Evolutionary conservation across 2,797 vertebrate genomes (phyloP).

Genomic region (Chiroxiphia lanceolata): DNA sequence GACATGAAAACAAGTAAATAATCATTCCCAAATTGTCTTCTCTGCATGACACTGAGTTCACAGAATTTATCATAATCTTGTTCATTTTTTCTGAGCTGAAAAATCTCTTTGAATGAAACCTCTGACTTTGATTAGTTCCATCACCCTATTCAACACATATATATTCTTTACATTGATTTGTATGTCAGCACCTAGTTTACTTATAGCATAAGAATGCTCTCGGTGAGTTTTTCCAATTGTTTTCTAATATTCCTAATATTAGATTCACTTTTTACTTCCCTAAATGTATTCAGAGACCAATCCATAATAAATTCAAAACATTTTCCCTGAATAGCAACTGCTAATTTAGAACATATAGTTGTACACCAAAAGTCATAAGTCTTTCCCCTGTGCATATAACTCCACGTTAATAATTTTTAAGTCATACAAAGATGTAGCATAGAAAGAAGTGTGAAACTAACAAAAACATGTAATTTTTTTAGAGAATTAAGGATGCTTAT

Average conservation of each 20-base stretch:
- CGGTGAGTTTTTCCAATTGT: background rate
- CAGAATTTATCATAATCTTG: background rate
- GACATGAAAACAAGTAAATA: constrained; percentile 26
- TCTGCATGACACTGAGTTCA: background rate
- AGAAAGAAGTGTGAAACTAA: background rate
- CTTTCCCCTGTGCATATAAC: rapidly evolving
- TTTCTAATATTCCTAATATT: background rate
- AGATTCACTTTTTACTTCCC: background rate
- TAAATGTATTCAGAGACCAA: background rate
- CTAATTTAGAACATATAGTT: background rate
- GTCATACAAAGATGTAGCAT: background rate
- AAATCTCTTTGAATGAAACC: background rate
- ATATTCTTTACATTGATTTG: background rate
- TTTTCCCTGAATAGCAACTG: background rate
- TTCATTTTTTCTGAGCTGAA: background rate
- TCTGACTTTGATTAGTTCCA: background rate
- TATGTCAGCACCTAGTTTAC: background rate
- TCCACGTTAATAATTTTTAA: background rate
- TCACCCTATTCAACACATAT: background rate
- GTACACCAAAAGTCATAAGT: background rate
- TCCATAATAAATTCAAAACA: background rate
- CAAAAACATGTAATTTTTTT: background rate
- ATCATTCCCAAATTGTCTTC: constrained; percentile 30
- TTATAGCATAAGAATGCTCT: background rate
- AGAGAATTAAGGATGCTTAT: background rate